Percentiles rank a stretch among this genome's conserved stretches.
These are phyloP conservation scores for Stegodyphus mimosarum DNA, from an alignment of 1,140 invertebrate genomes.

Conservation along the genomic window DNA sequence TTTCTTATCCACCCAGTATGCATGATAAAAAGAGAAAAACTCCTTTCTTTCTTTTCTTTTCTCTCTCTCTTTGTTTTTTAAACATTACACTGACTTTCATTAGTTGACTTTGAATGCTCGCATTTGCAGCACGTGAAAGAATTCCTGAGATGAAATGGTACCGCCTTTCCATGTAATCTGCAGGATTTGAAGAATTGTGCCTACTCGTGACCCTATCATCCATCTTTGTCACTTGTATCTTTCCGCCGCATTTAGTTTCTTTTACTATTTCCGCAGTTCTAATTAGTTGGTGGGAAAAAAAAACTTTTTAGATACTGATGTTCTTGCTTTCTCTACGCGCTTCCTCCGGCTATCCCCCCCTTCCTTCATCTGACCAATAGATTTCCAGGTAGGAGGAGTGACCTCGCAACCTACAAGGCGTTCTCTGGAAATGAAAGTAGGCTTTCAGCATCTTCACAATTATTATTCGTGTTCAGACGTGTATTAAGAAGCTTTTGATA, in stretches of 20 bases:
- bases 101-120: background rate
- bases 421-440: background rate
- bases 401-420: background rate
- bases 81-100: background rate
- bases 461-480: too few species aligned
- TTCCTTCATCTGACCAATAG: constrained; percentile 14
- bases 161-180: constrained; percentile 23
- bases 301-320: constrained; percentile 10
- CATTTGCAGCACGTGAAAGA: too few species aligned
- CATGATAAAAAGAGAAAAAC: too few species aligned
- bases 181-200: constrained; percentile 4
- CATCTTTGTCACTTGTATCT: constrained; percentile 33
- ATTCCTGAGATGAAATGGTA: background rate
- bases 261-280: constrained; percentile 25
- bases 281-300: constrained; percentile 38
- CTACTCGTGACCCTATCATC: constrained; percentile 27
- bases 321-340: background rate
- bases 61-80: too few species aligned
- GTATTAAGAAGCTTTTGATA: too few species aligned
- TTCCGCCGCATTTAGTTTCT: constrained; percentile 38
- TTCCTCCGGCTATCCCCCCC: background rate
- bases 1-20: too few species aligned
- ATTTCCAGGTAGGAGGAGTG: constrained; percentile 47
- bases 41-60: too few species aligned
- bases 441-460: too few species aligned